Evolutionary conservation across 2,113 vertebrate genomes (phyloP), one percentile per base, ranked within the genome.

Genomic region (Saguinus imperator): DNA sequence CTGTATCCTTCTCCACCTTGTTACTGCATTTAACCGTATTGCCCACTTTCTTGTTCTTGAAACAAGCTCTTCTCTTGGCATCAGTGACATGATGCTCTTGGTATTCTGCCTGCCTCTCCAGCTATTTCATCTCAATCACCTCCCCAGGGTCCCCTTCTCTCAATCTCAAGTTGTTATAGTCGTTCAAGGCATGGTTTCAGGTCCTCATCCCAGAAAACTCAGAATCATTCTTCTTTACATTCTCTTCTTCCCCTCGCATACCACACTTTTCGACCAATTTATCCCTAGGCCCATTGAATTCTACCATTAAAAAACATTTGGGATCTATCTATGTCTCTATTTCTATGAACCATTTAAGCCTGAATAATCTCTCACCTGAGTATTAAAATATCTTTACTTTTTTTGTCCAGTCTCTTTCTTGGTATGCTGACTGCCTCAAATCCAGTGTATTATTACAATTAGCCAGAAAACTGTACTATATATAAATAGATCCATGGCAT

Each of bases 21-120:
- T 23, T 52, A 29, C 5, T 80, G 5, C 40, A 45, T 52, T 94
- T 55, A 87, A 92, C 23, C 9, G 89, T 29, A 17, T 43, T 5
- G 29, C 8, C 57, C 25, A 94, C 18, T 76, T 87, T 87, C 52
- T 87, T 48, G 82, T 57, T 66, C 32, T 72, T 88, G 50, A 88
- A 68, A 80, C 5, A 84, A 32, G 25, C 32, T 89, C 66, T 70
- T 87, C 75, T 79, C 27, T 84, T 75, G 18, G 27, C 21, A 37
- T 32, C 20, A 35, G 43, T 64, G 58, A 89, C 48, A 90, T 2
- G 4, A 55, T 1, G 45, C 52, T 40, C 21, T 89, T 68, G 70
- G 4, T 21, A 32, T 45, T 57, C 80, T 58, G 29, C 45, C 57
- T 37, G 37, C 13, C 1, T 45, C 43, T 73, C 32, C 5, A 55